phyloP scores from a whole-genome alignment of 2,888 invertebrate genomes.

The Heteromurus nitidus region DNA sequence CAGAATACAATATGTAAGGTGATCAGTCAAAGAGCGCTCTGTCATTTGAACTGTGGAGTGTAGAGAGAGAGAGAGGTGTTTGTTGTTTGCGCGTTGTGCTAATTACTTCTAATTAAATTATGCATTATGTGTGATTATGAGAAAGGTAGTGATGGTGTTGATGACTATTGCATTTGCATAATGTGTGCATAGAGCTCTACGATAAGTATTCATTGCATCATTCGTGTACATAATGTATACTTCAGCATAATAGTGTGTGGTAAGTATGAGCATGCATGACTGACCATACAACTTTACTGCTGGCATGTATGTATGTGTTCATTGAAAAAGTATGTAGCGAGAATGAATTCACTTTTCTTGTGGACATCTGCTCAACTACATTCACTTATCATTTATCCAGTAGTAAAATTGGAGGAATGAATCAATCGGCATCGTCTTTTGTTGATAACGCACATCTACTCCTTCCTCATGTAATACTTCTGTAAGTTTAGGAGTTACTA shows the following conservation, averaged over 20 bases:
- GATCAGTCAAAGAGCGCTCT: conserved; percentile 48
- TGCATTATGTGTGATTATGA: conserved; percentile 13
- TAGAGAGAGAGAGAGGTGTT: conserved; percentile 37
- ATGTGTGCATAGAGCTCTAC: too few relatives aligned
- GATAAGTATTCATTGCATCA: too few relatives aligned
- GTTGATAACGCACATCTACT: background rate
- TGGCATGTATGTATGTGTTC: background rate
- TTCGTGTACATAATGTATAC: too few relatives aligned
- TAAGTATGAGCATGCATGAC: background rate
- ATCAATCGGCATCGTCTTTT: conserved; percentile 8
- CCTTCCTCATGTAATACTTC: background rate
- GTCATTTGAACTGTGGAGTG: conserved; percentile 3
- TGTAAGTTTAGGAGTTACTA: too few relatives aligned
- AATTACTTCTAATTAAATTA: conserved; percentile 65
- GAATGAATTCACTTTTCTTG: background rate
- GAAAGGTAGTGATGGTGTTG: background rate
- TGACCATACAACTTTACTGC: background rate
- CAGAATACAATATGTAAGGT: too few relatives aligned
- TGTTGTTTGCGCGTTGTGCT: conserved; percentile 53
- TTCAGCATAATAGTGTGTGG: too few relatives aligned
- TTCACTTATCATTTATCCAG: too few relatives aligned
- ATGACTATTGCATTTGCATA: background rate
- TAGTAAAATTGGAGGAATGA: background rate
- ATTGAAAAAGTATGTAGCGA: background rate
- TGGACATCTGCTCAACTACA: too few relatives aligned